These are phyloP conservation scores for Chymomyza costata DNA, from an alignment of 1,140 invertebrate genomes.

Conservation along the genomic window DNA sequence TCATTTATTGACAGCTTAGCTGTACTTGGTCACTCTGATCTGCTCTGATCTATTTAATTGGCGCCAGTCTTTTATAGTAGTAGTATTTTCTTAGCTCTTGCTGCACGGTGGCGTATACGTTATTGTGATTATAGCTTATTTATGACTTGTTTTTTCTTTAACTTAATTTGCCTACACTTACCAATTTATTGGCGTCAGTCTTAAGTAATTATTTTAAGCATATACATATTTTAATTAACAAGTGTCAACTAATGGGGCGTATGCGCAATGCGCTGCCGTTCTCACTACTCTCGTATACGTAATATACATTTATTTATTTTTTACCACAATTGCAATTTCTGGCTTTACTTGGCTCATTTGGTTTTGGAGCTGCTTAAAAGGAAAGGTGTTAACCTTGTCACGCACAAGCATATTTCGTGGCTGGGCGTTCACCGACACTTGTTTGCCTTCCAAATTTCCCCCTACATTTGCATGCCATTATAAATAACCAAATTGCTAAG, in stretches of 20 bases:
- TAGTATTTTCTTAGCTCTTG: no score
- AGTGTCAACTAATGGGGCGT: conserved; percentile 45
- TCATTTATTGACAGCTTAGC: no score
- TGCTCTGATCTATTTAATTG: no score
- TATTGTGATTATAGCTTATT: no score
- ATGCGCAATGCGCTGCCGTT: conserved; percentile 46
- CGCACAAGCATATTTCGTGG: conserved; percentile 9
- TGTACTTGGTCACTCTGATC: no score
- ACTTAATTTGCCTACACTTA: no score
- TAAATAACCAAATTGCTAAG: conserved; percentile 28
- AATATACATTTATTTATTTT: background rate
- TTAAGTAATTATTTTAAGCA: conserved; percentile 55
- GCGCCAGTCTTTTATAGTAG: no score
- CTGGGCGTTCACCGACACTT: conserved; percentile 39
- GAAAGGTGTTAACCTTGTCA: conserved; percentile 72
- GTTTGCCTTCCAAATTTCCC: conserved; percentile 46
- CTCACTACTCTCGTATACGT: conserved; percentile 12
- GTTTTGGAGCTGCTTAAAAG: conserved; percentile 25
- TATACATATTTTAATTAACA: conserved; percentile 70
- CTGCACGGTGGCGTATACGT: no score
- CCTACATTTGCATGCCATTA: conserved; percentile 46
- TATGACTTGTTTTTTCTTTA: no score
- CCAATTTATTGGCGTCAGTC: conserved; percentile 39
- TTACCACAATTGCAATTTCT: no score
- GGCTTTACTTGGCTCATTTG: conserved; percentile 13